phyloP scores from a whole-genome alignment of 2,113 vertebrate genomes.

The Syrrhaptes paradoxus region DNA sequence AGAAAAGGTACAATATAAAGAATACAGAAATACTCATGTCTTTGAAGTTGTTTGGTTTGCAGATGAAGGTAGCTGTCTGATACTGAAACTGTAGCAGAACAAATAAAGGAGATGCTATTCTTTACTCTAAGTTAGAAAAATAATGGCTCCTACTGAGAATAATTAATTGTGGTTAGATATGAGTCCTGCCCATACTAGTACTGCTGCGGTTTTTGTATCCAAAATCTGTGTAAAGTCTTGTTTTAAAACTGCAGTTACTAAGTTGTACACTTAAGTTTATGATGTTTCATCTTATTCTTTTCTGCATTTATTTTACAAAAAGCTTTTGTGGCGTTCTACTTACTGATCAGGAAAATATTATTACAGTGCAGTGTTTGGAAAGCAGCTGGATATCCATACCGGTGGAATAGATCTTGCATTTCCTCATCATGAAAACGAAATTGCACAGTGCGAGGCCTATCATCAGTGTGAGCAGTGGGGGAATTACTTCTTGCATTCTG shows the following conservation, averaged over 20 bases:
- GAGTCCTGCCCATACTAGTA: not conserved
- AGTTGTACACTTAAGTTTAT: not conserved
- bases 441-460: slow-evolving; percentile 92
- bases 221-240: not conserved
- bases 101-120: not conserved
- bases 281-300: not conserved
- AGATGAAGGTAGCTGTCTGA: not conserved
- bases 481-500: slow-evolving; percentile 95
- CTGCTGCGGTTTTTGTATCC: not conserved
- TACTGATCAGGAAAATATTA: slow-evolving; percentile 20
- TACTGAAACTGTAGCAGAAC: not conserved
- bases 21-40: not conserved
- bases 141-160: not conserved
- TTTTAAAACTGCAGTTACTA: not conserved
- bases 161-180: not conserved
- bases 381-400: slow-evolving; percentile 91
- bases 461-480: slow-evolving; percentile 92
- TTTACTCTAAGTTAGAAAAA: not conserved
- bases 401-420: slow-evolving; percentile 94
- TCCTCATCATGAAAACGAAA: slow-evolving; percentile 97
- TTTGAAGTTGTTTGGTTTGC: not conserved
- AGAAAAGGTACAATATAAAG: not conserved
- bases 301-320: not conserved
- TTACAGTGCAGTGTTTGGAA: slow-evolving; percentile 89
- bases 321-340: not conserved